Percentiles rank a stretch among this genome's conserved stretches.
phyloP scores from a whole-genome alignment of 1,140 invertebrate species.

The Zaprionus africanus region DNA sequence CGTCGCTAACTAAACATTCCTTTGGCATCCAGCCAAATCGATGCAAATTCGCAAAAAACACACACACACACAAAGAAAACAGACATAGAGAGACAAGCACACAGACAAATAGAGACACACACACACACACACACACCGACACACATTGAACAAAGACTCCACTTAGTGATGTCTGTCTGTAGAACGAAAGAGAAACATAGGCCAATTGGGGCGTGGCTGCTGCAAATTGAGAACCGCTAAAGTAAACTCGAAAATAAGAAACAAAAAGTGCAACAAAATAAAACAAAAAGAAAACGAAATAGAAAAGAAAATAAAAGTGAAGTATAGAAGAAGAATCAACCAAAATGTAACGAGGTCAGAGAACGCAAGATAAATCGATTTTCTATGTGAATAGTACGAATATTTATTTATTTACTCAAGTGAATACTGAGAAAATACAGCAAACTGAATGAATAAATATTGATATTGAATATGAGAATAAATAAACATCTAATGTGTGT shows the following conservation, averaged over 20 bases:
- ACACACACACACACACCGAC: constrained; percentile 31
- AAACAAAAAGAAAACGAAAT: constrained; percentile 1
- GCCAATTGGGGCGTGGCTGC: constrained; percentile 54
- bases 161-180: constrained; percentile 45
- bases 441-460: constrained; percentile 7
- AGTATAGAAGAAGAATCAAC: constrained; percentile 17
- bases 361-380: constrained; percentile 30
- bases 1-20: constrained; percentile 67
- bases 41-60: constrained; percentile 66
- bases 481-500: constrained; percentile 27
- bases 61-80: constrained; percentile 26
- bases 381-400: not conserved
- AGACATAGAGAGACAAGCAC: constrained; percentile 36
- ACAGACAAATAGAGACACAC: constrained; percentile 34
- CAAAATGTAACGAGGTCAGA: constrained; percentile 60
- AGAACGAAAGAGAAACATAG: constrained; percentile 30
- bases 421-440: constrained; percentile 1
- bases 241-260: constrained; percentile 53
- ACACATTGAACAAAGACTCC: constrained; percentile 44
- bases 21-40: constrained; percentile 67
- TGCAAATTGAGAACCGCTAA: constrained; percentile 40
- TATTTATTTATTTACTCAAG: constrained; percentile 6
- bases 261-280: constrained; percentile 33
- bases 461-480: constrained; percentile 3
- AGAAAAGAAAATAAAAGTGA: constrained; percentile 34